Percentiles rank a stretch among this genome's conserved stretches.
phyloP scores from a whole-genome alignment of 2,797 vertebrate genomes.

The Limnodromus scolopaceus region DNA sequence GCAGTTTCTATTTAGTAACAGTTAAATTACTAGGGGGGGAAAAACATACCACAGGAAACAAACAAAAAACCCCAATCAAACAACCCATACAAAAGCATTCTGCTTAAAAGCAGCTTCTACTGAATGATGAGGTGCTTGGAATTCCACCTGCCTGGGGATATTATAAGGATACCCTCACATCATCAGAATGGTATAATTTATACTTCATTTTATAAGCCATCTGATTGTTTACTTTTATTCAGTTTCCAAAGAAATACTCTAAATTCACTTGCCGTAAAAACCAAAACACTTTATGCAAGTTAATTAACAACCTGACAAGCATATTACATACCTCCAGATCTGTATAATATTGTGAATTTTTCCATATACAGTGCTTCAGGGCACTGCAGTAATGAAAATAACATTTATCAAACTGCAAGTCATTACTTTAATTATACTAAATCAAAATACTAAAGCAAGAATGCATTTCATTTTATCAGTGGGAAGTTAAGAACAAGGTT shows the following conservation, averaged over 20 bases:
- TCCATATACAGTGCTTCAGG: conserved; percentile 20
- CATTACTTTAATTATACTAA: conserved; percentile 40
- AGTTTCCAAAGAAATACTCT: conserved; percentile 12
- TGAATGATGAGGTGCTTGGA: background rate
- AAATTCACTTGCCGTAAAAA: background rate
- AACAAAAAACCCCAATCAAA: background rate
- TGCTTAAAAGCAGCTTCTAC: background rate
- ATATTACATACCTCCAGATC: background rate
- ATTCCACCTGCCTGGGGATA: background rate
- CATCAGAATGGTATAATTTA: background rate
- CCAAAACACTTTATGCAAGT: background rate
- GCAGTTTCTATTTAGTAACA: background rate
- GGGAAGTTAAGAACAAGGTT: conserved; percentile 29
- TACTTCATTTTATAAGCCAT: background rate
- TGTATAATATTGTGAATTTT: background rate
- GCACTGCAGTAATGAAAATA: conserved; percentile 36
- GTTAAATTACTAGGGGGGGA: background rate
- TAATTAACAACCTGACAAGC: background rate
- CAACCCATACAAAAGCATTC: background rate
- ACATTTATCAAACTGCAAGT: conserved; percentile 25
- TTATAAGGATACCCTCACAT: background rate
- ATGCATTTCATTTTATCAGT: conserved; percentile 43
- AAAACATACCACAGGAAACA: no score
- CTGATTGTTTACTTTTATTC: background rate
- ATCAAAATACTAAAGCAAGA: conserved; percentile 51